Evolutionary conservation across 2,113 vertebrate species (phyloP), one percentile per base, ranked within the genome.

Genomic region (Upupa epops): DNA sequence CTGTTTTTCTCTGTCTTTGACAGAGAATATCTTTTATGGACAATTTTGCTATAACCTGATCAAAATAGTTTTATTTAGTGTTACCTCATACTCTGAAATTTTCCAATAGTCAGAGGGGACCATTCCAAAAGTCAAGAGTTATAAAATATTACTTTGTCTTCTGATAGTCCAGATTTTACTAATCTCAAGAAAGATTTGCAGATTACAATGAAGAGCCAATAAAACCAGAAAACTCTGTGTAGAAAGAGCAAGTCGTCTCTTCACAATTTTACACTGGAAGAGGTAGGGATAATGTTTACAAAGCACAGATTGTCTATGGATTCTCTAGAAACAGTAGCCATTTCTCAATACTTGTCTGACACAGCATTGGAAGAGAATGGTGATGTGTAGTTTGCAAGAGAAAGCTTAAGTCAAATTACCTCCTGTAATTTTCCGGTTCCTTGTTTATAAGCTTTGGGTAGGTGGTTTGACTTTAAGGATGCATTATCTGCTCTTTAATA

Each of bases 281-380:
- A 7, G 0, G 0, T 13, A 7, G 5, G 2, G 3, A 3, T 48
- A 5, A 21, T 3, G 19, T 70, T 66, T 82, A 22, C 25, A 76
- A 32, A 76, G 8, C 14, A 59, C 5, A 61, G 3, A 25, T 32
- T 82, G 7, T 34, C 28, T 1, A 4, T 80, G 24, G 9, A 46
- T 31, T 55, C 11, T 68, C n/a, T 59, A 81, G n/a, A 82, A 86
- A 64, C 20, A 56, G 5, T 22, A 48, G 7, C 24, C 7, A 15
- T 5, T 74, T 79, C 76, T 89, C 31, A 46, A 37, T 36, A 73
- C 11, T 16, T 28, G 3, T 68, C 63, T 70, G 69, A 86, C 92
- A 68, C 13, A 32, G 9, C 17, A 72, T n/a, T 65, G 34, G 17
- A 81, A 58, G 17, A 85, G 31, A 86, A 82, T 54, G 84, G 55